A percentile compares a stretch with the other conserved stretches of the same genome.
phyloP scores from a whole-genome alignment of 2,113 vertebrate species.

The Psittacus erithacus region DNA sequence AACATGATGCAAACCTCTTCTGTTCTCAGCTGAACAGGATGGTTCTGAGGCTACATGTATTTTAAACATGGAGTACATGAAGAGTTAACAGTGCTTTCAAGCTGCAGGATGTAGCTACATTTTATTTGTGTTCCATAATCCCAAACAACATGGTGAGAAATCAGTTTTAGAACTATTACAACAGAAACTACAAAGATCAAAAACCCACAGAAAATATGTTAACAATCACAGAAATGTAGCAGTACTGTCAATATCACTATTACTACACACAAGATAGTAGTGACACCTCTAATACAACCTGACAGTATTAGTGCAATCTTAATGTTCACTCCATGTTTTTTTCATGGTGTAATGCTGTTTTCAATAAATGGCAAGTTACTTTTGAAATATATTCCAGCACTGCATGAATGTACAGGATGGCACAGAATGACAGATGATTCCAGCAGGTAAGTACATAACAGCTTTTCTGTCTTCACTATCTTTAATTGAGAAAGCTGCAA shows the following conservation, averaged over 20 bases:
- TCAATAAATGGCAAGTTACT: background rate
- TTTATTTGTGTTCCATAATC: background rate
- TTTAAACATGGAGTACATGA: background rate
- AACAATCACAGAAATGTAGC: background rate
- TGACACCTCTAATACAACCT: background rate
- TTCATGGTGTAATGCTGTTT: background rate
- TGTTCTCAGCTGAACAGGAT: background rate
- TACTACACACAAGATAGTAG: background rate
- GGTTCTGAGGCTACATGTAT: background rate
- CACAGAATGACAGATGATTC: constrained; percentile 31
- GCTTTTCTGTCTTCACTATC: constrained; percentile 46
- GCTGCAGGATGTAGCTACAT: background rate
- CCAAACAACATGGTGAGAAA: background rate
- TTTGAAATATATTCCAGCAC: constrained; percentile 14
- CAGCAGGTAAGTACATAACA: constrained; percentile 57
- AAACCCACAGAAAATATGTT: background rate
- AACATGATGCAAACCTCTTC: background rate
- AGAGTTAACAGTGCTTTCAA: background rate
- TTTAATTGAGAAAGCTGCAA: constrained; percentile 59
- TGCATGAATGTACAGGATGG: background rate
- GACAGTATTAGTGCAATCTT: background rate
- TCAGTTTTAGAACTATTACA: background rate
- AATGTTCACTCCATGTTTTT: background rate
- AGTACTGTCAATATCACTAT: background rate
- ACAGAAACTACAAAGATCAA: background rate